Percentiles rank a stretch among this genome's conserved stretches.
phyloP scores from a whole-genome alignment of 2,888 invertebrate genomes.

The Clostera curtula region DNA sequence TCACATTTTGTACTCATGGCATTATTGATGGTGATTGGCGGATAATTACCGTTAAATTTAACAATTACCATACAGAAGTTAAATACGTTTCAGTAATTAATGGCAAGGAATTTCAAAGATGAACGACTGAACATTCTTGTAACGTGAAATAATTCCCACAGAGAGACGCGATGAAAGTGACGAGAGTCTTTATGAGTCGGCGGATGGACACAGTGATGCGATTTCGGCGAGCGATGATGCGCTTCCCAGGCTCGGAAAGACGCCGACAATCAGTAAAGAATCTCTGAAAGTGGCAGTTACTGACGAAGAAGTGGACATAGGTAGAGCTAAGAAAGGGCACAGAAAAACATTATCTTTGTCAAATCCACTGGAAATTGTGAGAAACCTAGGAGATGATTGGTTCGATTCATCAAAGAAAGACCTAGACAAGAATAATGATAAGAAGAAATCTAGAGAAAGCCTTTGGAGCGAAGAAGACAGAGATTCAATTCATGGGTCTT shows the following conservation, averaged over 20 bases:
- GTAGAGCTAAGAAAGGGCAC: slow-evolving; percentile 53
- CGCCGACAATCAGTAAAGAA: slow-evolving; percentile 64
- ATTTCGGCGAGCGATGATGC: slow-evolving; percentile 65
- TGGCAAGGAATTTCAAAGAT: slow-evolving; percentile 32
- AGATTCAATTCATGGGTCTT: slow-evolving; percentile 58
- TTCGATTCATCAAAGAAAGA: slow-evolving; percentile 56
- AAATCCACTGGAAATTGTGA: slow-evolving; percentile 65
- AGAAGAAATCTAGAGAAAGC: slow-evolving; percentile 64
- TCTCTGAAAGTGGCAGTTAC: slow-evolving; percentile 63
- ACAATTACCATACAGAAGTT: slow-evolving; percentile 14
- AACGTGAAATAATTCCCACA: slow-evolving; percentile 33
- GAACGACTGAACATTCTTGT: slow-evolving; percentile 7
- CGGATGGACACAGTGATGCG: slow-evolving; percentile 63
- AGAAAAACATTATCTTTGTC: slow-evolving; percentile 69
- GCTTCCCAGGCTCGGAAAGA: slow-evolving; percentile 49
- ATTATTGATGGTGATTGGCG: slow-evolving; percentile 16
- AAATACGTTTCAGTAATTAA: slow-evolving; percentile 14
- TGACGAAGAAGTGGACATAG: slow-evolving; percentile 57
- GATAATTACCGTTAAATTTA: slow-evolving; percentile 17
- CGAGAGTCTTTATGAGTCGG: slow-evolving; percentile 66
- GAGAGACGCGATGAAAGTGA: slow-evolving; percentile 68
- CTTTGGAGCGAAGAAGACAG: slow-evolving; percentile 68
- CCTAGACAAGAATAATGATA: slow-evolving; percentile 51
- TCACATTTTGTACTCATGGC: slow-evolving; percentile 23
- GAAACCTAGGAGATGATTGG: slow-evolving; percentile 65